Conservation (phyloP, 1,140 invertebrate species). For the Leptinotarsa lineolata region DNA sequence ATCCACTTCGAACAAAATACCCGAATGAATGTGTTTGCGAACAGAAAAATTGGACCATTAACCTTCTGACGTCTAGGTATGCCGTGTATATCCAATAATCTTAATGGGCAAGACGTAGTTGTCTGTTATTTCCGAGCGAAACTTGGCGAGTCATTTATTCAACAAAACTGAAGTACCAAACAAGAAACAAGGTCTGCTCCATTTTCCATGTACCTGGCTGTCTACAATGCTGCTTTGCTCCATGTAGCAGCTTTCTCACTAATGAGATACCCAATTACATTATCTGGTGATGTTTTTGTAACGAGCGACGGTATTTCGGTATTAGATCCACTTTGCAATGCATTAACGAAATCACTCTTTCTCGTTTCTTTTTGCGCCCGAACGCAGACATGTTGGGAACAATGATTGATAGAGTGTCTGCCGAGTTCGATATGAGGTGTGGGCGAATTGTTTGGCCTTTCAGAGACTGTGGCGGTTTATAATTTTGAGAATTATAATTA, state of each 20-base stretch:
- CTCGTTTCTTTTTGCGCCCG: background rate
- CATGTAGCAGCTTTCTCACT: conserved; percentile 11
- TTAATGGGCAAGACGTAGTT: conserved; percentile 23
- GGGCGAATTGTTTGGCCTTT: too few relatives aligned
- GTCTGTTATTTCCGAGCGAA: conserved; percentile 19
- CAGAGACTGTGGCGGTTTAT: too few relatives aligned
- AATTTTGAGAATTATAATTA: too few relatives aligned
- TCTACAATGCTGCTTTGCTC: conserved; percentile 7
- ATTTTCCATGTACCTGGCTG: conserved; percentile 22
- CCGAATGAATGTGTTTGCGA: conserved; percentile 19
- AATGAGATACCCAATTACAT: conserved; percentile 22
- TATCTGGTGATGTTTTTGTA: conserved; percentile 20
- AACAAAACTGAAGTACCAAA: conserved; percentile 19
- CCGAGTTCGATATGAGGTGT: background rate
- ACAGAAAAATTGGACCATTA: conserved; percentile 23
- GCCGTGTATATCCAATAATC: conserved; percentile 20
- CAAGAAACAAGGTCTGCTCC: conserved; percentile 13
- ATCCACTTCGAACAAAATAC: background rate
- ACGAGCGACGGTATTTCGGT: background rate
- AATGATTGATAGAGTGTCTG: background rate
- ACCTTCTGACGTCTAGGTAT: background rate
- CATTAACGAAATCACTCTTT: conserved; percentile 13
- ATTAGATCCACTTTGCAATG: conserved; percentile 20
- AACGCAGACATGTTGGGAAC: conserved; percentile 7
- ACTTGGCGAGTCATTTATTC: conserved; percentile 24